Conservation (phyloP, 2,113 vertebrate genomes). For the Emydura subglobosa region DNA sequence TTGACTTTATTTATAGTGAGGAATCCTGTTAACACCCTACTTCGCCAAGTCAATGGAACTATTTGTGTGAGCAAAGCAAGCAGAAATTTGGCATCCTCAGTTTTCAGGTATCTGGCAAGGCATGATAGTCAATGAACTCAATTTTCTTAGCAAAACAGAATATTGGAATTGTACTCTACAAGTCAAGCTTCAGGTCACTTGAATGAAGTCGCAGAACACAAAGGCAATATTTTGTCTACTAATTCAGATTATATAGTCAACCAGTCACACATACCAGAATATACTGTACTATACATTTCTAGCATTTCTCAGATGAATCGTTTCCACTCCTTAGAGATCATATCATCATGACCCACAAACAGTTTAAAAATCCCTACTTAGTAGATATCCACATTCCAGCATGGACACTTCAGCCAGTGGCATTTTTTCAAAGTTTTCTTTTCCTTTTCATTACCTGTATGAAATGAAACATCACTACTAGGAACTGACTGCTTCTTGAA, state of each 20-base stretch:
- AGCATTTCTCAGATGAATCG: not conserved
- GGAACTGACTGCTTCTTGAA: slow-evolving; percentile 4
- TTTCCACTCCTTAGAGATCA: slow-evolving; percentile 7
- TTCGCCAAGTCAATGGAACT: not conserved
- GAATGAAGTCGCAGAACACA: not conserved
- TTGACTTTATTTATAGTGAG: not conserved
- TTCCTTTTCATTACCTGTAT: not conserved
- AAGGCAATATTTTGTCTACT: not conserved
- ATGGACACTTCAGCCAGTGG: not conserved
- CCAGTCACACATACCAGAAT: not conserved
- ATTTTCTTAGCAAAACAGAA: not conserved
- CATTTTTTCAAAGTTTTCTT: not conserved
- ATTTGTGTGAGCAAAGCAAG: not conserved
- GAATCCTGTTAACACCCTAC: not conserved
- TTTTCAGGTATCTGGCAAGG: not conserved
- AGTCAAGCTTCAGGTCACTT: not conserved
- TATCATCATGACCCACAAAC: not conserved
- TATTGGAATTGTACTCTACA: not conserved
- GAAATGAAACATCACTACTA: not conserved
- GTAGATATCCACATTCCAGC: not conserved
- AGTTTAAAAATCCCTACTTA: not conserved
- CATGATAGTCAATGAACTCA: not conserved
- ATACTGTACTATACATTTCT: not conserved
- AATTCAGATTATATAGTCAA: slow-evolving; percentile 5
- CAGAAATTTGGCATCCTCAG: not conserved